Evolutionary conservation across 2,113 vertebrate species (phyloP).

Genomic region (Marcusenius ussheri): DNA sequence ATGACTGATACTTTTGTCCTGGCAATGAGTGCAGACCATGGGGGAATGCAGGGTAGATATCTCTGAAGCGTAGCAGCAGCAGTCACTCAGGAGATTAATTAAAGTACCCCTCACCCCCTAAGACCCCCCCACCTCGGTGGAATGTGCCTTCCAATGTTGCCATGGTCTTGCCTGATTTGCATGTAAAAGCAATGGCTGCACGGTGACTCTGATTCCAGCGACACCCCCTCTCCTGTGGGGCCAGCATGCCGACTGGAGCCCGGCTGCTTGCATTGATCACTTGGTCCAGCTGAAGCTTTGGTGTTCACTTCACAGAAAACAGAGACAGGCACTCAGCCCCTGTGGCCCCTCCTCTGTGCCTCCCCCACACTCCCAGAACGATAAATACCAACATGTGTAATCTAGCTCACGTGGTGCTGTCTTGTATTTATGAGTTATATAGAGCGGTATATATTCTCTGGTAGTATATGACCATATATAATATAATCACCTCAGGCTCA

Average conservation of each 20-base stretch:
- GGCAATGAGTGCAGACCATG: neutral
- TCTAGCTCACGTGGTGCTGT: neutral
- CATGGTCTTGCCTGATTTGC: neutral
- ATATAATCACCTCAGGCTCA: neutral
- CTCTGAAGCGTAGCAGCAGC: neutral
- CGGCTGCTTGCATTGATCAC: neutral
- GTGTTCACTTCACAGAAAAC: neutral
- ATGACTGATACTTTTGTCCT: neutral
- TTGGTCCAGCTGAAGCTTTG: neutral
- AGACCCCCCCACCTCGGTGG: neutral
- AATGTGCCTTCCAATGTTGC: constrained; percentile 5
- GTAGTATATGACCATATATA: neutral
- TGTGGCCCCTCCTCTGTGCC: neutral
- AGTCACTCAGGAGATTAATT: neutral
- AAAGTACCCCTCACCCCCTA: neutral
- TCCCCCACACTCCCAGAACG: neutral
- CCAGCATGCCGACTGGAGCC: neutral
- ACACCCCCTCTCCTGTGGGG: neutral
- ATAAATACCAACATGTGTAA: neutral
- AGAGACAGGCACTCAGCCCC: neutral
- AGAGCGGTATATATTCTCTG: neutral
- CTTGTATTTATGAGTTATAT: neutral
- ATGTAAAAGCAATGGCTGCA: neutral
- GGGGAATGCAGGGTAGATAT: neutral
- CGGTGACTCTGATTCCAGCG: neutral